Conservation (phyloP, 2,113 vertebrate genomes). For the Gadus macrocephalus region DNA sequence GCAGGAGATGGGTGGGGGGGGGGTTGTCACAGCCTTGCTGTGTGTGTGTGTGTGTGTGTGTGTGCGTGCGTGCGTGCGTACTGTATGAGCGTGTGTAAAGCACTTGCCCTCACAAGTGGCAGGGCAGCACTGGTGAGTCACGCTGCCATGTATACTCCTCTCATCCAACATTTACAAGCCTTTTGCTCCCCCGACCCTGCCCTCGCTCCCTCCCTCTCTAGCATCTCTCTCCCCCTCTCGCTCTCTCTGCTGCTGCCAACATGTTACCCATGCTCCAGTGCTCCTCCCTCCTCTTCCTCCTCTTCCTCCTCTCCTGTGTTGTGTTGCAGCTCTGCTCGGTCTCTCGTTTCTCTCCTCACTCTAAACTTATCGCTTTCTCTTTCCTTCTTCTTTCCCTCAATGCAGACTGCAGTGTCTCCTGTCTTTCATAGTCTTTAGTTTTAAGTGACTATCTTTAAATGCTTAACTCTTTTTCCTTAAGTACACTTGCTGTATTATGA, state of each 20-base stretch:
- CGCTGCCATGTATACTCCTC: conserved; percentile 66
- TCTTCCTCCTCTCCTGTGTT: neutral
- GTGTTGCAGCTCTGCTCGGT: no score
- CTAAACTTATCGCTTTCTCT: no score
- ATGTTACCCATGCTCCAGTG: conserved; percentile 50
- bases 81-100: conserved; percentile 40
- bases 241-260: conserved; percentile 27
- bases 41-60: conserved; percentile 19
- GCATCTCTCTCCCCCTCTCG: neutral
- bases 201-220: conserved; percentile 12
- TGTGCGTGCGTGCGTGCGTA: conserved; percentile 6
- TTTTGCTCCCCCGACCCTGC: conserved; percentile 33
- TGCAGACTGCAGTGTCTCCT: no score
- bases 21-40: conserved; percentile 28
- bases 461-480: no score
- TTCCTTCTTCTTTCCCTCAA: no score
- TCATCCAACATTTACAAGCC: conserved; percentile 70
- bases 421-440: no score
- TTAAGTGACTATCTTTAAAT: no score
- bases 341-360: no score
- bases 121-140: conserved; percentile 67
- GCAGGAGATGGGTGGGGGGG: conserved; percentile 31
- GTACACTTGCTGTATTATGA: no score
- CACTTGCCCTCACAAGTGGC: conserved; percentile 68
- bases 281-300: conserved; percentile 1